These are phyloP conservation scores for Bursaphelenchus okinawaensis DNA, from an alignment of 2,888 invertebrate species.

Conservation along the genomic window DNA sequence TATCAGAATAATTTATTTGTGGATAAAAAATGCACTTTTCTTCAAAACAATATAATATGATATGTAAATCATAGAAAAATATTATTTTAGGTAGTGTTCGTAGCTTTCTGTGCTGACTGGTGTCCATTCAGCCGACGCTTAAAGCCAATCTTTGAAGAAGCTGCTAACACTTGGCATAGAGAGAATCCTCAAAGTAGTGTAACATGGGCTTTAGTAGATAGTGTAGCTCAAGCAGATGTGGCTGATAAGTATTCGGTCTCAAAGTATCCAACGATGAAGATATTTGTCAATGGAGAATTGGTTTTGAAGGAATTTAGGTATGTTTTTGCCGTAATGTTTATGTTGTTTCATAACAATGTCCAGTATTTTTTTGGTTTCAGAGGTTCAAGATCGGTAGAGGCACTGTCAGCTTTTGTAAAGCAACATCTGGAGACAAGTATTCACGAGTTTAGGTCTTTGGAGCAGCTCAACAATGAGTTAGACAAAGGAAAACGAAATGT, in stretches of 20 bases:
- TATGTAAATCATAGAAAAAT: background rate
- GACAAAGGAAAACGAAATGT: slow-evolving; percentile 50
- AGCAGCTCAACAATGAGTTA: slow-evolving; percentile 38
- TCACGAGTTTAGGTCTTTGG: slow-evolving; percentile 67
- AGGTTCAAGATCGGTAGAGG: slow-evolving; percentile 73
- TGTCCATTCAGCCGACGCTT: slow-evolving; percentile 95
- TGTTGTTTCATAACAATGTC: too few species aligned
- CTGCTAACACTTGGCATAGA: slow-evolving; percentile 72
- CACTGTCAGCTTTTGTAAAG: slow-evolving; percentile 79
- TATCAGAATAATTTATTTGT: too few species aligned
- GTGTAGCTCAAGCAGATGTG: slow-evolving; percentile 63
- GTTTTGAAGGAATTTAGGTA: slow-evolving; percentile 61
- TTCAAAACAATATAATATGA: background rate
- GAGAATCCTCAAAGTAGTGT: slow-evolving; percentile 35
- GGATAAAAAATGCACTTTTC: too few species aligned
- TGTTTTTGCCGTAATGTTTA: background rate
- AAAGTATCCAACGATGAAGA: slow-evolving; percentile 63
- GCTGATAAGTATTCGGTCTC: slow-evolving; percentile 90
- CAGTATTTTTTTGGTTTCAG: slow-evolving; percentile 27
- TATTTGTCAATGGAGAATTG: slow-evolving; percentile 66
- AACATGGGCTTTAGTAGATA: slow-evolving; percentile 54
- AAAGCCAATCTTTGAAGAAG: slow-evolving; percentile 91
- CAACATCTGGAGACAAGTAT: slow-evolving; percentile 83
- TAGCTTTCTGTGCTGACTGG: slow-evolving; percentile 83
- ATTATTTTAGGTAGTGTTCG: slow-evolving; percentile 34